These are phyloP conservation scores for Sarcophaga subvicina DNA, from an alignment of 2,888 invertebrate genomes.

Conservation along the genomic window DNA sequence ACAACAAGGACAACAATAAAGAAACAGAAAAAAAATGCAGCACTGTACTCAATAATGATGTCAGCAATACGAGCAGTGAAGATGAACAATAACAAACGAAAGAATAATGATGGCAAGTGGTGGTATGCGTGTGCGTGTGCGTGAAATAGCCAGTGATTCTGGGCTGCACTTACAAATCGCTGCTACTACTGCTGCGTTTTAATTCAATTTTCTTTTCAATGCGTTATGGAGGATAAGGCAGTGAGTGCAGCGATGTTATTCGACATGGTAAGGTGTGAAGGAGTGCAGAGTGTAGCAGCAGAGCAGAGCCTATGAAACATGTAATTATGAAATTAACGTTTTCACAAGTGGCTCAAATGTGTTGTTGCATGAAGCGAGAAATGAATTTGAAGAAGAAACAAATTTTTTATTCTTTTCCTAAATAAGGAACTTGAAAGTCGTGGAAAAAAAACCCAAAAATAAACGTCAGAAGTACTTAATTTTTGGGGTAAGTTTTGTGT, in stretches of 20 bases:
- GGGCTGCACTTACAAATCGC: too few relatives aligned
- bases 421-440: constrained; percentile 16
- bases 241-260: too few relatives aligned
- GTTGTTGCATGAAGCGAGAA: constrained; percentile 36
- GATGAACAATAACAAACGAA: too few relatives aligned
- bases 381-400: not conserved
- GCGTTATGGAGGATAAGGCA: not conserved
- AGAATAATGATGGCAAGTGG: too few relatives aligned
- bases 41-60: constrained; percentile 35
- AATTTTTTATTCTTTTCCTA: too few relatives aligned
- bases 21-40: not conserved
- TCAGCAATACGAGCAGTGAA: too few relatives aligned
- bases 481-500: constrained; percentile 39
- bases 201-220: constrained; percentile 36
- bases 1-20: not conserved
- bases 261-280: too few relatives aligned
- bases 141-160: constrained; percentile 57
- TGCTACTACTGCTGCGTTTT: constrained; percentile 7
- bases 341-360: constrained; percentile 76
- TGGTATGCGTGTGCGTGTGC: not conserved
- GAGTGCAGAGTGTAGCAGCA: constrained; percentile 40
- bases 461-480: constrained; percentile 60
- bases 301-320: constrained; percentile 77
- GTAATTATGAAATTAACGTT: constrained; percentile 81
- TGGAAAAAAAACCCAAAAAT: constrained; percentile 9